Base-by-base conservation (phyloP, 1,140 invertebrate species). In the Arion vulgaris region DNA sequence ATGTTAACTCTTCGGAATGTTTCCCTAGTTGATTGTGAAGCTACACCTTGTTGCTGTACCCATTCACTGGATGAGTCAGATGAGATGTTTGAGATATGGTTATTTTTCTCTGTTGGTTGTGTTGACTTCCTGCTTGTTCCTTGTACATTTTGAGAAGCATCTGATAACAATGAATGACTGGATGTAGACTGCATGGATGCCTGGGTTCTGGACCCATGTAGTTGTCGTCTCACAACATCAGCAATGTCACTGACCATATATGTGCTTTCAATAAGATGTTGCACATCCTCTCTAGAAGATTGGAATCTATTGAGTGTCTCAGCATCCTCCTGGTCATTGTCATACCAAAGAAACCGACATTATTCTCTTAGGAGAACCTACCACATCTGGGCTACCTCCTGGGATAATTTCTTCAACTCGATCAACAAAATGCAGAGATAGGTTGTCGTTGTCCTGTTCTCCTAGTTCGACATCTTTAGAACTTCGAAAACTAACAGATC, bases 241-340 rank as follows among this genome's bases (percentile, higher is more conserved):
- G 80, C 23, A n/a, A 81, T 81, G 36, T 81, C 80, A 66, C 49
- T 57, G 17, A 81, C 80, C 68, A 72, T 51, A 49, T 81, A 74
- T 66, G 38, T 74, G 13, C 53, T 53, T 49, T 81, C 36, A 49
- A 81, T 81, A 28, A 81, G 32, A 34, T 81, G 80, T 32, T 81
- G 80, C n/a, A 81, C 80, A 66, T 81, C 36, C 71, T 81, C 80
- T 17, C 80, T 38, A 15, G 49, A 23, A 49, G 80, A 69, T 32
- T 81, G 28, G 15, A 81, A 4, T 17, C 34, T 81, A 41, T 39
- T 39, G 23, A 41, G 49, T 32, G 23, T 32, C 23, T 81, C n/a
- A 28, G 11, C 19, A 73, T 39, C 71, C 17, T 72, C 69, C 36
- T 81, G 38, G 1, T 36, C 32, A 32, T 38, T 28, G 19, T 57